Evolutionary conservation across 2,113 vertebrate genomes (phyloP).

Genomic region (Helogale parvula): DNA sequence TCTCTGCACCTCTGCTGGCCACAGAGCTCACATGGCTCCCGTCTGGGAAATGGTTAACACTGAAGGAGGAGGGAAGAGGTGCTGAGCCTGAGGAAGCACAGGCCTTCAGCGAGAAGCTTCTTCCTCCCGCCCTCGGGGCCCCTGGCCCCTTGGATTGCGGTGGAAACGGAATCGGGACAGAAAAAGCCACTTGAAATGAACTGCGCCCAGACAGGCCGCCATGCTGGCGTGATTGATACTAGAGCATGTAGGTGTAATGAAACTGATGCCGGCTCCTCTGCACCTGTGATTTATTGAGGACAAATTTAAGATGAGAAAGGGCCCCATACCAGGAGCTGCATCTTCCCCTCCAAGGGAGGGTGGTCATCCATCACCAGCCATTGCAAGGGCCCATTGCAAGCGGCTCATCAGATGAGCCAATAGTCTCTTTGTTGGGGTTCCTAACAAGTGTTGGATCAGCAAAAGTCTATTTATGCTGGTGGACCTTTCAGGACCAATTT

Average conservation of each 20-base stretch:
- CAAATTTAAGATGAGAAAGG: slow-evolving; percentile 95
- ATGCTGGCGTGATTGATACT: slow-evolving; percentile 92
- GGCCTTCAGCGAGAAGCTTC: slow-evolving; percentile 39
- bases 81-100: background rate
- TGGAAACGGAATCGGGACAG: slow-evolving; percentile 86
- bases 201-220: slow-evolving; percentile 85
- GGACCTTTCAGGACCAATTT: slow-evolving; percentile 99
- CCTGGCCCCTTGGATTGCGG: slow-evolving; percentile 71
- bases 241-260: slow-evolving; percentile 93
- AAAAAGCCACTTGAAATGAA: slow-evolving; percentile 89
- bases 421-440: slow-evolving; percentile 98
- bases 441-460: slow-evolving; percentile 99
- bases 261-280: slow-evolving; percentile 91
- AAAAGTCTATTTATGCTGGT: slow-evolving; percentile 99
- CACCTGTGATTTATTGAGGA: slow-evolving; percentile 94
- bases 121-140: background rate
- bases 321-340: slow-evolving; percentile 92
- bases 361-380: slow-evolving; percentile 99
- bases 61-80: background rate
- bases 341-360: slow-evolving; percentile 91
- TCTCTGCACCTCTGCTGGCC: background rate
- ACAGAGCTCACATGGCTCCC: background rate
- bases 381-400: slow-evolving; percentile 94
- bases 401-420: slow-evolving; percentile 95
- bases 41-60: background rate